phyloP scores from a whole-genome alignment of 2,797 vertebrate genomes.

The Sebastes miniatus region DNA sequence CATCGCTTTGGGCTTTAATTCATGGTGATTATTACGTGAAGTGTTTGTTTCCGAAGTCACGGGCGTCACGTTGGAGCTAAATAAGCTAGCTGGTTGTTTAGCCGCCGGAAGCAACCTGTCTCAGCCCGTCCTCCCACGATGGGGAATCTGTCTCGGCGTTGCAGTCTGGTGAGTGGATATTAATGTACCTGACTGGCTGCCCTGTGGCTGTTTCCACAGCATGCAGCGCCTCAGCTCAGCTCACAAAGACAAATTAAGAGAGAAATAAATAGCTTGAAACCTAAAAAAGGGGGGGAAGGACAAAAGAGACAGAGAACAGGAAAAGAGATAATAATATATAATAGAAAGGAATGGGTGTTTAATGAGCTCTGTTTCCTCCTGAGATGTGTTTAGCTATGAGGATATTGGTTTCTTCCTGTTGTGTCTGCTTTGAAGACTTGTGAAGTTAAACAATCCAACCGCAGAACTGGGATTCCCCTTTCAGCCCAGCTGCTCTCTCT shows the following conservation, averaged over 20 bases:
- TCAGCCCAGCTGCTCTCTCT: background rate
- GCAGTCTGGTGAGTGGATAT: constrained; percentile 35
- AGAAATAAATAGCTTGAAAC: constrained; percentile 27
- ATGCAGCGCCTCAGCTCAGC: constrained; percentile 2
- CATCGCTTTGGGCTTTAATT: constrained; percentile 45
- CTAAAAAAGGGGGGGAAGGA: background rate
- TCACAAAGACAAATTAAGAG: constrained; percentile 25
- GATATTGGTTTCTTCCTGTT: constrained; percentile 29
- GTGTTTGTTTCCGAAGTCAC: constrained; percentile 55
- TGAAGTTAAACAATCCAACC: constrained; percentile 17
- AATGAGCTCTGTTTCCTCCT: constrained; percentile 5
- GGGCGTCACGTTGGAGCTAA: constrained; percentile 24
- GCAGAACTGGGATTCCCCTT: constrained; percentile 10
- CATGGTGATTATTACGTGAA: constrained; percentile 36
- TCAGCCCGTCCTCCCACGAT: constrained; percentile 6
- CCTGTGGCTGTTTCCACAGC: constrained; percentile 46
- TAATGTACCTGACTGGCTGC: constrained; percentile 57
- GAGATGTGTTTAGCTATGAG: constrained; percentile 20
- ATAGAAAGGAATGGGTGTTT: background rate
- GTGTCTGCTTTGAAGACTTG: background rate
- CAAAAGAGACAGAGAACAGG: background rate
- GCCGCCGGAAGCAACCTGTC: constrained; percentile 5
- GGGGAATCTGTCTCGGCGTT: constrained; percentile 18
- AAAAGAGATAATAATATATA: background rate
- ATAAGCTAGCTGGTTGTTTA: constrained; percentile 20